phyloP scores from a whole-genome alignment of 2,888 invertebrate genomes.

The Taenaris catops region DNA sequence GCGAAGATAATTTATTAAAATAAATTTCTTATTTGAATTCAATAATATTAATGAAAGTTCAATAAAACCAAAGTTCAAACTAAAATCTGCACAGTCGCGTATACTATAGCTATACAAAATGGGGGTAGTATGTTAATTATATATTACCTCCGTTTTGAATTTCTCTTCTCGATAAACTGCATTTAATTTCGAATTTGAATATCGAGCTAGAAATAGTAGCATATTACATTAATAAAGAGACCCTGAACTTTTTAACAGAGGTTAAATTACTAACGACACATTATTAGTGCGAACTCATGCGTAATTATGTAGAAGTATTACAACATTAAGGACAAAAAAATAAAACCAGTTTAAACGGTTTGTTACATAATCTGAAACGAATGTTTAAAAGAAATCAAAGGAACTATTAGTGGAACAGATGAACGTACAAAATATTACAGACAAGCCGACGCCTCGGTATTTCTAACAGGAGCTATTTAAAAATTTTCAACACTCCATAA shows the following conservation, averaged over 20 bases:
- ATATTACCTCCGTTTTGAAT: no score
- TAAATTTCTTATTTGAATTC: no score
- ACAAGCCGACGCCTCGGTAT: slow-evolving; percentile 30
- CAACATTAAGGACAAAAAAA: slow-evolving; percentile 21
- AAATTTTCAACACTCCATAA: slow-evolving; percentile 33
- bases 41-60: no score
- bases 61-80: no score
- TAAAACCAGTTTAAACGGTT: background rate
- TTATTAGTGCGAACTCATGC: slow-evolving; percentile 39
- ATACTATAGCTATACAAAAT: no score
- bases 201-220: no score
- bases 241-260: slow-evolving; percentile 46
- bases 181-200: no score
- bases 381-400: slow-evolving; percentile 16
- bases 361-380: slow-evolving; percentile 17
- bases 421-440: slow-evolving; percentile 22
- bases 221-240: slow-evolving; percentile 4
- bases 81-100: no score
- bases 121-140: no score
- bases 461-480: slow-evolving; percentile 40
- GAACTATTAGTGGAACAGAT: slow-evolving; percentile 17
- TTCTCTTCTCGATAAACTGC: no score
- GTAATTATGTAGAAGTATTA: slow-evolving; percentile 2
- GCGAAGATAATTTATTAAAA: no score
- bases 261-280: slow-evolving; percentile 68